Percentiles rank a stretch among this genome's conserved stretches.
phyloP scores from a whole-genome alignment of 1,140 invertebrate genomes.

The Neodiprion lecontei region DNA sequence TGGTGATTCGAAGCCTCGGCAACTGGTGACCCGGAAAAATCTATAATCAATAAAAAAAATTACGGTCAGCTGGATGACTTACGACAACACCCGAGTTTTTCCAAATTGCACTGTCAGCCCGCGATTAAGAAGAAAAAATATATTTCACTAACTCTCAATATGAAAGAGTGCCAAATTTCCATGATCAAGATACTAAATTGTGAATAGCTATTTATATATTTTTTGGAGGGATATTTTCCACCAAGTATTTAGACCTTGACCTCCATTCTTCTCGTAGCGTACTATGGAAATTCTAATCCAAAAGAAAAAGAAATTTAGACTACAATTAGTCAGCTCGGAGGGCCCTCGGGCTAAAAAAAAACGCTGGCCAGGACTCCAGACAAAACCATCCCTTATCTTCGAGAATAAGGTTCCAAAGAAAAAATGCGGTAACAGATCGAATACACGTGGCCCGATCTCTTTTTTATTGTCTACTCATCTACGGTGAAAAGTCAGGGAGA shows the following conservation, averaged over 20 bases:
- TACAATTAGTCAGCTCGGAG: neutral
- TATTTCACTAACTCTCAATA: no score
- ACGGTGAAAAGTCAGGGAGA: no score
- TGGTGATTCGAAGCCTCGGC: neutral
- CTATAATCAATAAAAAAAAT: neutral
- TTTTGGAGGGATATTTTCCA: neutral
- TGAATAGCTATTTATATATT: neutral
- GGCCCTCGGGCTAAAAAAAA: neutral
- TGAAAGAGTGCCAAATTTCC: no score
- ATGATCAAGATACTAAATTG: neutral
- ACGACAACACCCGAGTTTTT: neutral
- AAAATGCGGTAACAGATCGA: neutral
- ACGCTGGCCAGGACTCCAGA: neutral
- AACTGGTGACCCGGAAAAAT: neutral
- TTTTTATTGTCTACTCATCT: no score
- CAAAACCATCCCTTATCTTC: neutral
- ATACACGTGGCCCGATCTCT: neutral
- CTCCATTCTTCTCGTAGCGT: neutral
- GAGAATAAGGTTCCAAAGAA: neutral
- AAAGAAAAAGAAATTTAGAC: neutral
- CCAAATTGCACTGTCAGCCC: neutral
- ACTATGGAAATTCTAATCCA: neutral
- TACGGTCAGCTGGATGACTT: no score
- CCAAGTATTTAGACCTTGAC: no score
- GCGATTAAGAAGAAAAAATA: no score